Conservation (phyloP, 2,888 invertebrate species). For the Lepeophtheirus nordmannii region DNA sequence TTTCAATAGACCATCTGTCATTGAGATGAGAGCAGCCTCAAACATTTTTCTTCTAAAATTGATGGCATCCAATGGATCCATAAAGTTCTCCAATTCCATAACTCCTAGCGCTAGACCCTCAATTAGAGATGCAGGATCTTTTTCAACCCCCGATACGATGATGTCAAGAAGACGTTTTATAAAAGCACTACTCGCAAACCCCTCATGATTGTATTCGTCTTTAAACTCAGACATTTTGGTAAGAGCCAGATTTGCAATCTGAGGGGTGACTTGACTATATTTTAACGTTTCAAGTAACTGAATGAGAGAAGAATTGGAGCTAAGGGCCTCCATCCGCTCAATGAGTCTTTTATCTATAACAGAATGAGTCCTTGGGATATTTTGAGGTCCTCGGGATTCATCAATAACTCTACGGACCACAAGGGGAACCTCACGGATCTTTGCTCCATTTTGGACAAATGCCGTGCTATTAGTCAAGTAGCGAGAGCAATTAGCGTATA, state of each 20-base stretch:
- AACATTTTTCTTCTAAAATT: constrained; percentile 35
- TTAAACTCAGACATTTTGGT: constrained; percentile 25
- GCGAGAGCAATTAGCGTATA: not conserved
- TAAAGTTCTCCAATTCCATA: not conserved
- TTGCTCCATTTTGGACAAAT: constrained; percentile 21
- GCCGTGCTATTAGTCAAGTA: constrained; percentile 4
- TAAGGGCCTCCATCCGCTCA: not conserved
- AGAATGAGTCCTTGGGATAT: too few species aligned
- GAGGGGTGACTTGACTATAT: constrained; percentile 37
- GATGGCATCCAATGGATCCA: not conserved
- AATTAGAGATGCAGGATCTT: not conserved
- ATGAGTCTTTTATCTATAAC: not conserved
- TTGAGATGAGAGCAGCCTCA: constrained; percentile 46
- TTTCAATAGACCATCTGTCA: constrained; percentile 44
- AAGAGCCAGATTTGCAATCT: constrained; percentile 37
- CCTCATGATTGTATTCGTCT: not conserved
- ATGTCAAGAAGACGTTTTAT: constrained; percentile 39
- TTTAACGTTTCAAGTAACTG: constrained; percentile 29
- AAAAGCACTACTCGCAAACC: constrained; percentile 32
- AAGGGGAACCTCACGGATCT: constrained; percentile 23
- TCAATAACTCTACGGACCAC: constrained; percentile 1
- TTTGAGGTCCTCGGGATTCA: not conserved
- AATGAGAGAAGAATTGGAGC: not conserved
- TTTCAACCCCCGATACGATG: constrained; percentile 35
- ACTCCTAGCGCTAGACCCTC: not conserved